Base-by-base conservation (phyloP, 92 coral and sea anemone species). In the Plumapathes pennacea region DNA sequence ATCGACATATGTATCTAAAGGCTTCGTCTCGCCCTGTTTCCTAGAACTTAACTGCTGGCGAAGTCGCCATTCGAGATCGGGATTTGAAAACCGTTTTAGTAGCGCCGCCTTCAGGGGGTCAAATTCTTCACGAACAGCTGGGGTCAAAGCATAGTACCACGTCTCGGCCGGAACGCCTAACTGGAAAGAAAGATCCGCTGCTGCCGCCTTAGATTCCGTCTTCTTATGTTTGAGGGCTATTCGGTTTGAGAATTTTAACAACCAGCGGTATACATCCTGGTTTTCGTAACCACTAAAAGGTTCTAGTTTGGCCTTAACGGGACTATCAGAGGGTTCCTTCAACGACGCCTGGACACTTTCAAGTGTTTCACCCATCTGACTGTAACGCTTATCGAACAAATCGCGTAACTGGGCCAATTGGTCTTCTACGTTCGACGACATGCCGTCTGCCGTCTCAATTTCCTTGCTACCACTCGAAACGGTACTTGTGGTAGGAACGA, bases 1-100 rank as follows among this genome's bases (percentile, higher is more conserved):
- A 5, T 51, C 44, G 5, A 66, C 23, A 36, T 53, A 53, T 1
- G 32, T 27, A 27, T 67, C 75, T 0, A 67, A 55, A 22, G 32
- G 54, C 21, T 67, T 45, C 0, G 20, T 1, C 0, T 25, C 30
- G 12, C 66, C 66, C 31, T 55, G 75, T 27, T 54, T 41, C 4
- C 66, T 22, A 2, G 32, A 41, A 6, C 26, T 39, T 2, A 55
- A 12, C 19, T 54, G 30, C 26, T 67, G 66, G 25, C 75, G 45
- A 15, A 54, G 7, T 11, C 50, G 28, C n/a, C 55, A 66, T 19
- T 60, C 30, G n/a, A 30, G 67, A 25, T 53, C 33, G 0, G 40
- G 39, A 11, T 57, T 37, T 1, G 41, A 11, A 31, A 68, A 68
- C 1, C 39, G 23, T 31, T 54, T 38, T 0, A 28, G 15, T 21